Conservation (phyloP, 2,113 vertebrate genomes). For the Coptodon bakossiorum region DNA sequence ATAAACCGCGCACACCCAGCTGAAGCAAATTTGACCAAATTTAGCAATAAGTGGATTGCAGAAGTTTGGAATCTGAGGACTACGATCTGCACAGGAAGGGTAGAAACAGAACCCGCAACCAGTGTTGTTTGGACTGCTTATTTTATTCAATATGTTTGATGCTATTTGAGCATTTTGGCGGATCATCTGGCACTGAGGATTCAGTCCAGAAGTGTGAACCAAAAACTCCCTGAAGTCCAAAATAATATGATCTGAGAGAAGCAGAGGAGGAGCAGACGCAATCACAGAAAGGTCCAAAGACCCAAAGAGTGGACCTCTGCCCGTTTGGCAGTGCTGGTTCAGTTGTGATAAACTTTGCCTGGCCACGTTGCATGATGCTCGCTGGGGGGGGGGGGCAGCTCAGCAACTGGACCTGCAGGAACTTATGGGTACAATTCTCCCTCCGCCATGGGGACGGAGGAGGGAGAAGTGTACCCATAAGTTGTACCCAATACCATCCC, state of each 20-base stretch:
- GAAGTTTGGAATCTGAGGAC: neutral
- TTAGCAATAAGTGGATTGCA: neutral
- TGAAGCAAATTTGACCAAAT: neutral
- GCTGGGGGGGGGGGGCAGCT: rapidly evolving
- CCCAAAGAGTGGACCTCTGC: neutral
- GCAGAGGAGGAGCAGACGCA: neutral
- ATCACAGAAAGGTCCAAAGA: neutral
- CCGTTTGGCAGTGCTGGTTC: neutral
- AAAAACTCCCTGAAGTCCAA: neutral
- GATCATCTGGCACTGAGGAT: neutral
- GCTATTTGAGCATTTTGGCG: neutral
- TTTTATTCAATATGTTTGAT: neutral
- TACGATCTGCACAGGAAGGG: neutral
- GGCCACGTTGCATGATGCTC: neutral
- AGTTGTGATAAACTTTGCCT: neutral
- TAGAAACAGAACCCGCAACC: neutral
- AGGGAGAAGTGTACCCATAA: neutral
- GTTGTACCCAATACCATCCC: neutral
- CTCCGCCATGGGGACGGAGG: too few species aligned
- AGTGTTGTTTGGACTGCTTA: neutral
- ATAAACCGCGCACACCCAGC: neutral
- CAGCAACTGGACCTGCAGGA: too few species aligned
- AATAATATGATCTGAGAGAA: neutral
- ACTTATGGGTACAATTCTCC: too few species aligned
- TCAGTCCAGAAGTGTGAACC: neutral